phyloP scores from a whole-genome alignment of 2,113 vertebrate species.

The Amblyopsis rosae region DNA sequence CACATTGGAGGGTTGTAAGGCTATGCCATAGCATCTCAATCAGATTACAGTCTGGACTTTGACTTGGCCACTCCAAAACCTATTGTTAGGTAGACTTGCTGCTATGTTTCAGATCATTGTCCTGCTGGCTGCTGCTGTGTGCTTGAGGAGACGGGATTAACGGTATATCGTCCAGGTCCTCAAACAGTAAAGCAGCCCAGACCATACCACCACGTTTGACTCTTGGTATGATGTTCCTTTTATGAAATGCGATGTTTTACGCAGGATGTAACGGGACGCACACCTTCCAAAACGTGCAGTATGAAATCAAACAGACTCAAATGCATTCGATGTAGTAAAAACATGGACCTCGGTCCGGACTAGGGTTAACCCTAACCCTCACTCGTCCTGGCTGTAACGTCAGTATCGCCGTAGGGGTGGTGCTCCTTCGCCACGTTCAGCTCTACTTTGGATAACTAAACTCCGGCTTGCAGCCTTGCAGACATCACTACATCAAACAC shows the following conservation, averaged over 20 bases:
- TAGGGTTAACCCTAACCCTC: no score
- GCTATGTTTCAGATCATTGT: neutral
- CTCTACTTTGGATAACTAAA: no score
- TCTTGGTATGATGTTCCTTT: neutral
- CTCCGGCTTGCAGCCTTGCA: no score
- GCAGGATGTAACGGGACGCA: neutral
- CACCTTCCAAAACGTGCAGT: neutral
- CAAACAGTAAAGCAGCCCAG: neutral
- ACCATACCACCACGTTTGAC: neutral
- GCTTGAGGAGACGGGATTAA: neutral
- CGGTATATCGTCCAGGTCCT: neutral
- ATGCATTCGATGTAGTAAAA: neutral
- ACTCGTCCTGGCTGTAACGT: no score
- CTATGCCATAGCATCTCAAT: neutral
- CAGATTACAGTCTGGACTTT: neutral
- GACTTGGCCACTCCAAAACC: neutral
- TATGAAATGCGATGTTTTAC: conserved; percentile 1
- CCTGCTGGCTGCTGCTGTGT: neutral
- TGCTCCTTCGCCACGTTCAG: no score
- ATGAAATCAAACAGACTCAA: neutral
- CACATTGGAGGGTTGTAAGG: neutral
- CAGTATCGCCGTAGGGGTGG: no score
- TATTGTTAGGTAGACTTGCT: neutral
- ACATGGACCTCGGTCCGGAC: neutral
- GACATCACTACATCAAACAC: no score